Base-by-base conservation (phyloP, 2,888 invertebrate genomes). In the Neocrepidodera transversa region DNA sequence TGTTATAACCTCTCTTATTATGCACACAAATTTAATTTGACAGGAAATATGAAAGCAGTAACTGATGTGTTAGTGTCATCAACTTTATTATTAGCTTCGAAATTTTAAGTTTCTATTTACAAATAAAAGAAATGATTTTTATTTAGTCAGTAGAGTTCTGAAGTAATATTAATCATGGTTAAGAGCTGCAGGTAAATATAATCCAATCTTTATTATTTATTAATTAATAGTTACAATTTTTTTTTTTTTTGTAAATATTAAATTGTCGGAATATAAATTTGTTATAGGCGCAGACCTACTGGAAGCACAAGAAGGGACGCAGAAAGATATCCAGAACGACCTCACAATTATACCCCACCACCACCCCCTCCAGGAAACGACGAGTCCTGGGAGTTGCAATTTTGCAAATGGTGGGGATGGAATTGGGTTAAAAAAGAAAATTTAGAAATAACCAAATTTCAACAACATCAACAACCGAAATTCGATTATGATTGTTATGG, bases 331-430 rank as follows among this genome's bases (percentile, higher is more conserved):
- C 5, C 11, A 35, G 35, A 35, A 3, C 14, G 5, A 14, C 16
- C 3, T 16, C 38, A 38, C 1, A 38, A 38, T 11, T 38, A 17
- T 16, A 16, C 52, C 4, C 52, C 52, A 1, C 52, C 52, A 3
- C 66, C 67, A 1, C 69, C 70, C 5, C 70, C 71, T 0, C 63
- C 68, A n/a, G 69, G 67, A 7, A 47, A 63, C 3, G 63, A 60
- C 3, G 66, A 69, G 16, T 40, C 60, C 11, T 71, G 71, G 71
- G 70, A 71, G 11, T 54, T 71, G 38, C 71, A 71, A 18, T 71
- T 68, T 56, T 71, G 71, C 43, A 65, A 67, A 32, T 71, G 69
- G 70, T 71, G 71, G 71, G 71, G 71, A 1, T 71, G 71, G 71
- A 71, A 71, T 47, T 71, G 71, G 71, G 70, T 71, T 17, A 53